Evolutionary conservation across 2,888 invertebrate species (phyloP).

Genomic region (Scaptomyza reducta): DNA sequence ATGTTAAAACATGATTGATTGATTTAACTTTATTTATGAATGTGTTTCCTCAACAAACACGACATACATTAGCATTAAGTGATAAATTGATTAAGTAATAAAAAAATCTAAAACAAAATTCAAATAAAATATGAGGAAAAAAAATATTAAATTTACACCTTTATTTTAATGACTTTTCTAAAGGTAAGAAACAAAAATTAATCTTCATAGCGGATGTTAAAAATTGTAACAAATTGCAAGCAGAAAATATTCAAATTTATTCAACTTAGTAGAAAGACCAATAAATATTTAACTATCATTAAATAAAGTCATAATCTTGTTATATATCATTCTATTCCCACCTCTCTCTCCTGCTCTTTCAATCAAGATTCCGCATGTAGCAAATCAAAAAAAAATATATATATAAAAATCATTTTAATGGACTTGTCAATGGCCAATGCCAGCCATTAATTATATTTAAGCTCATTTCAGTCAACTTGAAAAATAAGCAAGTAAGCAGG

Average conservation of each 20-base stretch:
- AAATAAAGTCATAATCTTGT: not conserved
- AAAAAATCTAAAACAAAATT: no score
- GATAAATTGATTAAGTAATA: no score
- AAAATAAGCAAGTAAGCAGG: no score
- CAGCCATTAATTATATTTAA: slow-evolving; percentile 81
- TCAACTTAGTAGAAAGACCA: no score
- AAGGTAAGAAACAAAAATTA: no score
- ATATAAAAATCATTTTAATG: slow-evolving; percentile 72
- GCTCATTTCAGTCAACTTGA: slow-evolving; percentile 67
- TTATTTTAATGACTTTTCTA: no score
- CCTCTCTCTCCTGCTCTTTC: no score
- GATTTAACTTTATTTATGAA: not conserved
- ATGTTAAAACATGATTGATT: not conserved
- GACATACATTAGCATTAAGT: not conserved
- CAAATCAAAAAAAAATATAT: slow-evolving; percentile 28
- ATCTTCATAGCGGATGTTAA: no score
- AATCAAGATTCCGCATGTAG: slow-evolving; percentile 46
- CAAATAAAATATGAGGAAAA: not conserved
- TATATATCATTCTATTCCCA: slow-evolving; percentile 2
- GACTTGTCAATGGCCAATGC: slow-evolving; percentile 81
- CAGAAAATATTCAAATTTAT: no score
- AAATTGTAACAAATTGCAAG: no score
- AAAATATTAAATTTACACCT: not conserved
- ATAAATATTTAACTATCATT: no score
- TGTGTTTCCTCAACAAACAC: not conserved